A percentile compares a stretch with the other conserved stretches of the same genome.
phyloP scores from a whole-genome alignment of 2,888 invertebrate species.

The Ectobius pallidus region DNA sequence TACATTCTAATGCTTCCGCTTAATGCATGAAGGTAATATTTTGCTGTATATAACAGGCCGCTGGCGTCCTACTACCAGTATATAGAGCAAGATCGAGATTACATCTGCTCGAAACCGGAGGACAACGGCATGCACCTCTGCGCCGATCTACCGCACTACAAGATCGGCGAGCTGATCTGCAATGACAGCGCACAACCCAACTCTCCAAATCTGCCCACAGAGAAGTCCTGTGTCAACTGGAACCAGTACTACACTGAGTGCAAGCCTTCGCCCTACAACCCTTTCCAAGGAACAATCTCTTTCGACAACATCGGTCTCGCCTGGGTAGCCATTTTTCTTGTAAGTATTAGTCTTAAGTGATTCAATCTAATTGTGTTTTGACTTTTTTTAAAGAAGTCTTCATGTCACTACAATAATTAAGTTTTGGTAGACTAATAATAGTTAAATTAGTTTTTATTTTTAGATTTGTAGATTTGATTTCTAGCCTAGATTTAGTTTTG shows the following conservation, averaged over 20 bases:
- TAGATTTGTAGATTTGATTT: no score
- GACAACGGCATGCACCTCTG: slow-evolving; percentile 96
- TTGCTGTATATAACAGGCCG: no score
- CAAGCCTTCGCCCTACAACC: slow-evolving; percentile 90
- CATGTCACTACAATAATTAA: no score
- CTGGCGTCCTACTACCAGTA: slow-evolving; percentile 85
- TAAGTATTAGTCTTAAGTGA: no score
- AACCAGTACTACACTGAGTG: slow-evolving; percentile 98
- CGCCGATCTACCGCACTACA: slow-evolving; percentile 76
- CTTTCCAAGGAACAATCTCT: slow-evolving; percentile 98
- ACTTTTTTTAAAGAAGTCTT: no score
- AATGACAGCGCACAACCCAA: slow-evolving; percentile 71
- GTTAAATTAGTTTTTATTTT: no score
- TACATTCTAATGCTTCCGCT: no score
- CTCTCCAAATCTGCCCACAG: slow-evolving; percentile 68
- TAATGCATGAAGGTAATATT: no score
- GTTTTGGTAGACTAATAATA: no score
- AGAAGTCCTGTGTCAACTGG: slow-evolving; percentile 94
- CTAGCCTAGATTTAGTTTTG: no score
- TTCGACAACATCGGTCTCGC: slow-evolving; percentile 99
- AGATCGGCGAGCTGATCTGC: slow-evolving; percentile 75
- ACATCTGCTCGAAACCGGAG: slow-evolving; percentile 93
- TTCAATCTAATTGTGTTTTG: no score
- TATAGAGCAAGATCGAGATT: slow-evolving; percentile 86
- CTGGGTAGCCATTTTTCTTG: slow-evolving; percentile 99